Percentiles rank a stretch among this genome's conserved stretches.
Evolutionary conservation across 2,113 vertebrate species (phyloP).

Genomic region (Addax nasomaculatus): DNA sequence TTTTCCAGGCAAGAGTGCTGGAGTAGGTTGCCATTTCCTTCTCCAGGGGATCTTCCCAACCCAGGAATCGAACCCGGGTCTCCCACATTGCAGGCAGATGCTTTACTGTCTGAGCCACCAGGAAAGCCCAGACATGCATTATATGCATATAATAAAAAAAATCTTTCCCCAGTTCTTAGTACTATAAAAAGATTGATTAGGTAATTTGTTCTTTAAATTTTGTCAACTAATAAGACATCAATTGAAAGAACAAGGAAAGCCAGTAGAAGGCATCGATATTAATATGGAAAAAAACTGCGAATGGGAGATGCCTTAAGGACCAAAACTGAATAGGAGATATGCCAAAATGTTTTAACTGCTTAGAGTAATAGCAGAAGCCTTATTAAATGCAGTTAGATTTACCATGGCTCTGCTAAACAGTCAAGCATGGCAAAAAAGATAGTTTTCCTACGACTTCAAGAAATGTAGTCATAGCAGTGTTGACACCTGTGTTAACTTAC

Average conservation of each 20-base stretch:
- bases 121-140: not conserved
- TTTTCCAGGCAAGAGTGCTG: too few relatives aligned
- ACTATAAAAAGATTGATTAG: constrained; percentile 56
- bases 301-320: constrained; percentile 31
- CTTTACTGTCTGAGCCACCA: too few relatives aligned
- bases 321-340: constrained; percentile 37
- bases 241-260: constrained; percentile 35
- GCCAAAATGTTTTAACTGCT: constrained; percentile 52
- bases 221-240: constrained; percentile 61
- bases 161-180: constrained; percentile 40
- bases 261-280: constrained; percentile 56
- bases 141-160: constrained; percentile 59
- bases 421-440: not conserved
- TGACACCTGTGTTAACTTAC: not conserved
- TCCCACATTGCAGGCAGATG: too few relatives aligned
- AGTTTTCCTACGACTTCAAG: not conserved
- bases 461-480: not conserved
- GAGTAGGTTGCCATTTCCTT: too few relatives aligned
- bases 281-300: constrained; percentile 46
- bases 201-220: constrained; percentile 57
- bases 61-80: too few relatives aligned
- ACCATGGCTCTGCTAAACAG: constrained; percentile 29
- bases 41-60: too few relatives aligned
- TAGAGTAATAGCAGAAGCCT: constrained; percentile 31
- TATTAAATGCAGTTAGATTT: constrained; percentile 34